Conservation (phyloP, 2,113 vertebrate species). For the Platycercus adscitus region DNA sequence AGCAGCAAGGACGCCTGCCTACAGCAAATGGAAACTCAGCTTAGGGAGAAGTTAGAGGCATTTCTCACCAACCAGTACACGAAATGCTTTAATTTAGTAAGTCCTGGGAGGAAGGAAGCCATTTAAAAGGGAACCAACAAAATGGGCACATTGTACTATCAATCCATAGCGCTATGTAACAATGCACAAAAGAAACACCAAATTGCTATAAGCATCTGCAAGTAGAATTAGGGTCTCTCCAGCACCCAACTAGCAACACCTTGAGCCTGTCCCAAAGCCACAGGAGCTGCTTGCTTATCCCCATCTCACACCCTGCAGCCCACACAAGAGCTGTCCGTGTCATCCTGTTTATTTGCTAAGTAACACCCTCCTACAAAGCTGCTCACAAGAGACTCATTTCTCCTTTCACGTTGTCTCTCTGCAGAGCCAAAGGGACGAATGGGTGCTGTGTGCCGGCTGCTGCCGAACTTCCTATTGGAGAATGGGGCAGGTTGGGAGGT, state of each 20-base stretch:
- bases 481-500: neutral
- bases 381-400: neutral
- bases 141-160: neutral
- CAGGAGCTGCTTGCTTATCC: neutral
- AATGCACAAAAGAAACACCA: neutral
- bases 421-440: neutral
- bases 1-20: neutral
- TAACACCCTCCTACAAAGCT: conserved; percentile 49
- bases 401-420: neutral
- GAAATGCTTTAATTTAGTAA: neutral
- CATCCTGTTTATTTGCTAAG: conserved; percentile 5
- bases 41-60: neutral
- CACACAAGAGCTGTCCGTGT: conserved; percentile 3
- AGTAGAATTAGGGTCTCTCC: neutral
- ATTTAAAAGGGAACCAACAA: conserved; percentile 12
- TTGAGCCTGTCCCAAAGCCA: neutral
- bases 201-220: neutral
- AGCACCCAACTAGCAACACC: neutral
- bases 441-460: neutral
- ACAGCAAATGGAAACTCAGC: neutral
- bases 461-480: neutral
- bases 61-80: neutral
- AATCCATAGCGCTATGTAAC: neutral
- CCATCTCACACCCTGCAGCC: conserved; percentile 35
- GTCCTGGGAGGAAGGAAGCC: neutral